Evolutionary conservation across 2,113 vertebrate species (phyloP).

Genomic region (Petaurus breviceps): DNA sequence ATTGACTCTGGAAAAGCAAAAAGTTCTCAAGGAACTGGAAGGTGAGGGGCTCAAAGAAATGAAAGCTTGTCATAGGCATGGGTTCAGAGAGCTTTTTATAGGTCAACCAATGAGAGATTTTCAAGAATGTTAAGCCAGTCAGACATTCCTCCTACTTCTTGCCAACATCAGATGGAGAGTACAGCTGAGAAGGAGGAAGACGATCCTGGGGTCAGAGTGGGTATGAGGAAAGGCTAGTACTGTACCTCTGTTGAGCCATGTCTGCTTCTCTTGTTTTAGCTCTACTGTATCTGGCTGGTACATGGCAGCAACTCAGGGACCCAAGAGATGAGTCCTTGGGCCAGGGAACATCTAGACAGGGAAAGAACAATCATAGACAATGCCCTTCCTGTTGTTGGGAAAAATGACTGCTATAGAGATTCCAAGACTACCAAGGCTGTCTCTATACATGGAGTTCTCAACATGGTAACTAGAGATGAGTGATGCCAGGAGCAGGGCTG

Average conservation of each 20-base stretch:
- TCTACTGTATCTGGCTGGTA: not conserved
- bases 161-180: not conserved
- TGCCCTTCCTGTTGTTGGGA: not conserved
- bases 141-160: not conserved
- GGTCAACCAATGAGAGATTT: not conserved
- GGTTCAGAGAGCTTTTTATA: not conserved
- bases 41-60: accelerated
- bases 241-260: not conserved
- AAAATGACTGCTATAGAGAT: accelerated
- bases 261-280: not conserved
- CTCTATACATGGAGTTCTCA: not conserved
- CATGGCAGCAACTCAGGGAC: not conserved
- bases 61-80: not conserved
- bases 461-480: not conserved
- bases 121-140: not conserved
- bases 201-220: not conserved
- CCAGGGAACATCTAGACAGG: not conserved
- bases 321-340: not conserved
- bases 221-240: not conserved
- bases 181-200: not conserved
- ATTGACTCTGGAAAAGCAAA: not conserved
- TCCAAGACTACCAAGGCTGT: not conserved
- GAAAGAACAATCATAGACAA: accelerated
- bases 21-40: not conserved
- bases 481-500: not conserved